A percentile compares a stretch with the other conserved stretches of the same genome.
Evolutionary conservation across 2,113 vertebrate genomes (phyloP).

Genomic region (Rhinolophus ferrumequinum): DNA sequence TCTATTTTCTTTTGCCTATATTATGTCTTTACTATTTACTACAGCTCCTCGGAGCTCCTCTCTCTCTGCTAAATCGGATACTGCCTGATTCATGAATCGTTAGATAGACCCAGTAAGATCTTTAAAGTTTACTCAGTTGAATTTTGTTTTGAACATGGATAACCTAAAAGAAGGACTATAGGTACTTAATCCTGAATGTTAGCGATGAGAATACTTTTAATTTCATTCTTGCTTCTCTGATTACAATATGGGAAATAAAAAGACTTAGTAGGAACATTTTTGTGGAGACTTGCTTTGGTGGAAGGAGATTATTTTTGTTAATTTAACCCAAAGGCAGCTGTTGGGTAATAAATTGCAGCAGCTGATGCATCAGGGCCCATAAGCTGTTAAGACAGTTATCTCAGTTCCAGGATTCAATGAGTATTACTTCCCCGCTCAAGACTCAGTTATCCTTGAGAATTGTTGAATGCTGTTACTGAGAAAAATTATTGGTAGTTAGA

Average conservation of each 20-base stretch:
- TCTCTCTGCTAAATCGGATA: background rate
- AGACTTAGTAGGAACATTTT: background rate
- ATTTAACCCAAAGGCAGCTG: background rate
- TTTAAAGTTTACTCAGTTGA: background rate
- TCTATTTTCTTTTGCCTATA: background rate
- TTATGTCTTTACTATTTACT: background rate
- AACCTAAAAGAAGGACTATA: background rate
- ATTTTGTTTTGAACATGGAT: background rate
- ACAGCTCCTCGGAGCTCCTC: background rate
- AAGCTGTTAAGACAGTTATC: background rate
- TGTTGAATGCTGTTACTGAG: background rate
- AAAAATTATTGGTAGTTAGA: background rate
- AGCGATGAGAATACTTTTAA: background rate
- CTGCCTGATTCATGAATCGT: background rate
- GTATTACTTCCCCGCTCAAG: background rate
- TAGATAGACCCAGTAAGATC: background rate
- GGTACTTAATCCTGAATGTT: background rate
- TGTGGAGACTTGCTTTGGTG: background rate
- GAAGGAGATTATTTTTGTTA: background rate
- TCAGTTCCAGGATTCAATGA: background rate
- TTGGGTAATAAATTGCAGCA: background rate
- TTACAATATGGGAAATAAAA: background rate
- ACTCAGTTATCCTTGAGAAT: background rate
- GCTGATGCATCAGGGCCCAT: rapidly evolving
- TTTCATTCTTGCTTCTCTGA: background rate